Percentiles rank a stretch among this genome's conserved stretches.
These are phyloP conservation scores for Eidolon dupreanum DNA, from an alignment of 2,797 vertebrate genomes.

Conservation along the genomic window DNA sequence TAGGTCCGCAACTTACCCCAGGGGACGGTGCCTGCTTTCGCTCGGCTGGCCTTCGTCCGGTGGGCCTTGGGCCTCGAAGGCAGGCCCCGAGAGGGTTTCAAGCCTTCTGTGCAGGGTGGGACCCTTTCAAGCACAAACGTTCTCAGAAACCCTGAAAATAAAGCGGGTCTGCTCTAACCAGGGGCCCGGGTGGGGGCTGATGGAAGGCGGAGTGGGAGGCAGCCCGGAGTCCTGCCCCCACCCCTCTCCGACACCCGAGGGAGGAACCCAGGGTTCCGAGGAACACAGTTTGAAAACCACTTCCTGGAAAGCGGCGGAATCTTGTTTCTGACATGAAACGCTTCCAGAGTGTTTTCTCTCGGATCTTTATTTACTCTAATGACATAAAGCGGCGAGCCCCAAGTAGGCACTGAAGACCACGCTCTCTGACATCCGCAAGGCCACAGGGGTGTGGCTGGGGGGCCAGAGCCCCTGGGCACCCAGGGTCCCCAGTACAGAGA, in stretches of 20 bases:
- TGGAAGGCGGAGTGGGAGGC: not conserved
- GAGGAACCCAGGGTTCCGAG: not conserved
- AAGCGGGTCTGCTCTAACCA: too few relatives aligned
- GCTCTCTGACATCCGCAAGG: not conserved
- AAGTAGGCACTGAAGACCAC: not conserved
- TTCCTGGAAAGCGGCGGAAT: not conserved
- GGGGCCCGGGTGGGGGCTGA: too few relatives aligned
- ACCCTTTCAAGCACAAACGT: not conserved
- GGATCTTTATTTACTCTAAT: not conserved
- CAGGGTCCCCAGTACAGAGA: fast-evolving
- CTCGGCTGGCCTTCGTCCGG: not conserved
- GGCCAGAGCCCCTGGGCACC: not conserved
- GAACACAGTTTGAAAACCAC: not conserved
- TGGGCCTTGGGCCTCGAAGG: not conserved
- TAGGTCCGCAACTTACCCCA: fast-evolving
- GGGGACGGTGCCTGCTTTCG: not conserved
- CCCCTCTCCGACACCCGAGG: not conserved
- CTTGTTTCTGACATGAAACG: not conserved
- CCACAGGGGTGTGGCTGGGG: not conserved
- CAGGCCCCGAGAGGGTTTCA: not conserved
- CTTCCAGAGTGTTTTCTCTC: not conserved
- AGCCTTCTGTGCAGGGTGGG: not conserved
- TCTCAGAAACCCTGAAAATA: not conserved
- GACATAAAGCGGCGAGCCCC: not conserved
- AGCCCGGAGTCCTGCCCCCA: fast-evolving